phyloP scores from a whole-genome alignment of 2,797 vertebrate genomes.

The Urocyon cinereoargenteus region DNA sequence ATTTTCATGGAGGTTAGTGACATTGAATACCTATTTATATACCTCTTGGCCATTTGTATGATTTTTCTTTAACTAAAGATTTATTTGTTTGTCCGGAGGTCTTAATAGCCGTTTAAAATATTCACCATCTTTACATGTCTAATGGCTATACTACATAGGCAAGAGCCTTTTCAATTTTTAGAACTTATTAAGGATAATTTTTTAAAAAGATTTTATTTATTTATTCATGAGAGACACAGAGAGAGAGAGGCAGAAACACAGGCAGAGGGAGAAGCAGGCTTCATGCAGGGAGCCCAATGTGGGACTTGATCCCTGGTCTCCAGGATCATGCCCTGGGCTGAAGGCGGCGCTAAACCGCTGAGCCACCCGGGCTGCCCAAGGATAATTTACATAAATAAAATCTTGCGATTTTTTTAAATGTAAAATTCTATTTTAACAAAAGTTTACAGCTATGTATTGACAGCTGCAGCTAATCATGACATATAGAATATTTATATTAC shows the following conservation, averaged over 20 bases:
- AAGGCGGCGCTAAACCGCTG: too few relatives aligned
- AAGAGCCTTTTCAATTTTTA: neutral
- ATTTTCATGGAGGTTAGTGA: neutral
- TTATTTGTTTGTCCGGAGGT: neutral
- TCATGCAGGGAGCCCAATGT: too few relatives aligned
- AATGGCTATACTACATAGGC: neutral
- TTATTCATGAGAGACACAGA: too few relatives aligned
- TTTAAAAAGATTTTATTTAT: too few relatives aligned
- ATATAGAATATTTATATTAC: neutral
- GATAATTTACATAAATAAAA: neutral
- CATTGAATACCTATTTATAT: neutral
- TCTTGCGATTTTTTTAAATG: neutral
- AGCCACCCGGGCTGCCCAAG: neutral
- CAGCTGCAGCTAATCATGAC: neutral
- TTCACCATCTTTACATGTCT: neutral
- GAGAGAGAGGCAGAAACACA: too few relatives aligned
- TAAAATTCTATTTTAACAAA: neutral
- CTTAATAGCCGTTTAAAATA: neutral
- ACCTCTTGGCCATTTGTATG: neutral
- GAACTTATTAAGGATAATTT: neutral
- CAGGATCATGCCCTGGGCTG: too few relatives aligned
- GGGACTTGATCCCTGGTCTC: too few relatives aligned
- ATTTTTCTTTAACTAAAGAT: neutral
- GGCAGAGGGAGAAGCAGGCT: too few relatives aligned
- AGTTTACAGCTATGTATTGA: neutral